Base-by-base conservation (phyloP, 2,113 vertebrate species). In the Microcebus ravelobensis region DNA sequence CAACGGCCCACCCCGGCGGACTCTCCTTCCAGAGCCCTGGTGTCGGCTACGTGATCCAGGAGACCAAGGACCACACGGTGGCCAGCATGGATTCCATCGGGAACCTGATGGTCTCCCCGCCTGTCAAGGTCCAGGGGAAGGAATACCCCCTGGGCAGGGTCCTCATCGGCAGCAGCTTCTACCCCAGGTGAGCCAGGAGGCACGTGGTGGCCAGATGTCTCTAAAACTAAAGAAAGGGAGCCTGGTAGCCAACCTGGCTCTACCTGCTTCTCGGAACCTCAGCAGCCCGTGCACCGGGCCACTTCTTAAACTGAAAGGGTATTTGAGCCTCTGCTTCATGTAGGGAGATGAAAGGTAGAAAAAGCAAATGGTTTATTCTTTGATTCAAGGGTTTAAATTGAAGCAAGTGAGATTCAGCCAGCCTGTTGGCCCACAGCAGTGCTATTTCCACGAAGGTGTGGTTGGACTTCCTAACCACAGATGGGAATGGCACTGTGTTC, bases 31-130 rank as follows among this genome's bases (percentile, higher is more conserved):
- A 99, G 99, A 99, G 99, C 20, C 99, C 99, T 0, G 99, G 99
- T 92, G 99, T 99, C 29, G 99, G 99, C 91, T 99, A 99, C 0
- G 97, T 99, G 98, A 99, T 98, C 0, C 98, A 98, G 0, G 5
- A 87, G 6, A 94, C 99, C 0, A 3, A 94, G 0, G 77, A 97
- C 57, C 91, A 91, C 1, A 45, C 91, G 0, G 95, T 99, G 84
- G 98, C 90, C 97, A 99, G 99, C 93, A 96, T 99, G 42, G 99
- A 99, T 57, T 99, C 99, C 4, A 99, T 99, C 0, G 99, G 99
- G 45, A 99, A 99, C 90, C 97, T 99, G 98, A 99, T 99, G 0
- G 99, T 99, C 25, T 99, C 99, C 89, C 99, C 99, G 0, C 99
- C 99, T 0, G 99, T 99, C 96, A 99, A 98, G 0, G 99, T 99